These are phyloP conservation scores for Endotricha flammealis DNA, from an alignment of 2,888 invertebrate species.

Conservation along the genomic window DNA sequence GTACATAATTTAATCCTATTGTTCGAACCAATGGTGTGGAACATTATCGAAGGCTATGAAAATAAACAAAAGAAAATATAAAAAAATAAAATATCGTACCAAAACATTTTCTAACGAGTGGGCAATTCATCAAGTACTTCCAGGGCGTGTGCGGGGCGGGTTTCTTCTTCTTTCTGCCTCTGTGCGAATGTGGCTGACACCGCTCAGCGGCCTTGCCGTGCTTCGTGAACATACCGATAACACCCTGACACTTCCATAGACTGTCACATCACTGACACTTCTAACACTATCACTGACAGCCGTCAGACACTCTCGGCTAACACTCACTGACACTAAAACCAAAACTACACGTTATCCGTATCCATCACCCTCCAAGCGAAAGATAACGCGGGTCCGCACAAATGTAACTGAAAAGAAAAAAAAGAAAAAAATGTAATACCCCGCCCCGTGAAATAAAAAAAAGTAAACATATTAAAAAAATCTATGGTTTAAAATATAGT, in stretches of 20 bases:
- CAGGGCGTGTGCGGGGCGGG: constrained; percentile 72
- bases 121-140: constrained; percentile 80
- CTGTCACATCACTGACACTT: constrained; percentile 70
- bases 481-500: background rate
- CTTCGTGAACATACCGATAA: constrained; percentile 74
- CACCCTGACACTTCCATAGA: constrained; percentile 66
- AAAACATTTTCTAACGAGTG: constrained; percentile 79
- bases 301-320: constrained; percentile 30
- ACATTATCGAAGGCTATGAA: constrained; percentile 4
- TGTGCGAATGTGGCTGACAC: constrained; percentile 63
- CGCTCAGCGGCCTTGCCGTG: constrained; percentile 71
- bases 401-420: constrained; percentile 75
- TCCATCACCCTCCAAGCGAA: constrained; percentile 60
- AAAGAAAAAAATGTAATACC: constrained; percentile 58
- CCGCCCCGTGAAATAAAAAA: constrained; percentile 14
- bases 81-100: constrained; percentile 67
- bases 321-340: constrained; percentile 58
- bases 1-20: too few relatives aligned
- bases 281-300: constrained; percentile 49
- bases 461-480: background rate
- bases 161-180: constrained; percentile 74
- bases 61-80: constrained; percentile 30
- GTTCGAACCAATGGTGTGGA: background rate
- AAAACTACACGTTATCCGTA: constrained; percentile 61
- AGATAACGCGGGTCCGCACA: constrained; percentile 56